phyloP scores from a whole-genome alignment of 2,797 vertebrate species.

The Basileuterus tristriatus region DNA sequence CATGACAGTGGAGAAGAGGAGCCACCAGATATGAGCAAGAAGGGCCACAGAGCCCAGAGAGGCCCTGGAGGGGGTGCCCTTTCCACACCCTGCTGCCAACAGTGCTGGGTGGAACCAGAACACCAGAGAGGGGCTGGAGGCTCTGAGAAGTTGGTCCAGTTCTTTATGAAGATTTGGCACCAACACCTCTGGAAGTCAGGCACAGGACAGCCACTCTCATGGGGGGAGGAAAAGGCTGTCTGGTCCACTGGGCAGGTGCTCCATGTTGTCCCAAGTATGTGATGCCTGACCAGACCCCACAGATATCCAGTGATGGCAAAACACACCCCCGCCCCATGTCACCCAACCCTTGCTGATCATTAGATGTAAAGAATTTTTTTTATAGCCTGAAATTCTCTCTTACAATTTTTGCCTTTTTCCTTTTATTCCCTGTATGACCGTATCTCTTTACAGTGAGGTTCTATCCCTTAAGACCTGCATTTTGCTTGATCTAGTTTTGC shows the following conservation, averaged over 20 bases:
- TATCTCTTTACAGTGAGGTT: background rate
- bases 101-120: fast-evolving
- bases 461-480: background rate
- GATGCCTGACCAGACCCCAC: background rate
- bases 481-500: background rate
- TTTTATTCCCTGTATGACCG: background rate
- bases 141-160: background rate
- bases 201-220: background rate
- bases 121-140: background rate
- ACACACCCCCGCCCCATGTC: background rate
- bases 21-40: background rate
- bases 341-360: background rate
- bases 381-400: background rate
- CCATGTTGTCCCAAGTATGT: background rate
- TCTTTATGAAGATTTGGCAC: background rate
- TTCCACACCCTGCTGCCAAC: background rate
- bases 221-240: background rate
- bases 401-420: background rate
- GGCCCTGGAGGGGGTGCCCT: background rate
- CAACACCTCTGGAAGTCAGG: background rate
- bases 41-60: background rate
- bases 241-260: background rate
- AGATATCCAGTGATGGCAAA: background rate
- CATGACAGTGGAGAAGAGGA: background rate
- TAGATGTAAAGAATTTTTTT: background rate